Base-by-base conservation (phyloP, 1,140 invertebrate genomes). In the Trachelipus rathkii region DNA sequence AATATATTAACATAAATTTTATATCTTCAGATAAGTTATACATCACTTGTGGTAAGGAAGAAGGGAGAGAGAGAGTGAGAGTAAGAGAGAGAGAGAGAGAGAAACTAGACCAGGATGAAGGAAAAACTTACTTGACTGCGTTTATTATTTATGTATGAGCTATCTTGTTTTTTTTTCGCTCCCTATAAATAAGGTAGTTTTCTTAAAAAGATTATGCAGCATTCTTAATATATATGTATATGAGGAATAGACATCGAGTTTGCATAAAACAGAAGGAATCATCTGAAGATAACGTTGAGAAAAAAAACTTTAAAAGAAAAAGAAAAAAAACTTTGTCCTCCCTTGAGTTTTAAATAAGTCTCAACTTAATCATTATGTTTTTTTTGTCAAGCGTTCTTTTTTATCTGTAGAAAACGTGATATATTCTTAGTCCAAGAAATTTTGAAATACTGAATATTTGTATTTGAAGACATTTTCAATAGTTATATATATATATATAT, bases 221-320 rank as follows among this genome's bases (percentile, higher is more conserved):
- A 60, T 60, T 60, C 50, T 60, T 60, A 60, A 60, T 60, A 60
- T 60, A 60, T 60, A 60, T 60, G 50, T 60, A 60, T 60, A 60
- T 60, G 50, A 60, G 50, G 50, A 19, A 60, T 19, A 60, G 50
- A 19, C 1, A 60, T 60, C 50, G 50, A 60, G 11, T 60, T 60
- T 60, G 50, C 50, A 60, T 60, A 60, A 60, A 60, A 60, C 50
- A 60, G 50, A 60, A 60, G 50, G 50, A 60, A 60, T 60, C 50
- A 60, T 60, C 50, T 60, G 19, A 60, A 60, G 50, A 60, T 60
- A 33, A 33, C 2, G 33, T 33, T 3, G 1, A 33, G 6, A 33
- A 33, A 33, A 33, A 33, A 33, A 33, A 1, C 6, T 33, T 3
- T 3, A 33, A 33, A 33, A 6, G 6, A 33, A 33, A 33, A 33